Percentiles rank a stretch among this genome's conserved stretches.
These are phyloP conservation scores for Eupithecia tripunctaria DNA, from an alignment of 2,888 invertebrate species.

Conservation along the genomic window DNA sequence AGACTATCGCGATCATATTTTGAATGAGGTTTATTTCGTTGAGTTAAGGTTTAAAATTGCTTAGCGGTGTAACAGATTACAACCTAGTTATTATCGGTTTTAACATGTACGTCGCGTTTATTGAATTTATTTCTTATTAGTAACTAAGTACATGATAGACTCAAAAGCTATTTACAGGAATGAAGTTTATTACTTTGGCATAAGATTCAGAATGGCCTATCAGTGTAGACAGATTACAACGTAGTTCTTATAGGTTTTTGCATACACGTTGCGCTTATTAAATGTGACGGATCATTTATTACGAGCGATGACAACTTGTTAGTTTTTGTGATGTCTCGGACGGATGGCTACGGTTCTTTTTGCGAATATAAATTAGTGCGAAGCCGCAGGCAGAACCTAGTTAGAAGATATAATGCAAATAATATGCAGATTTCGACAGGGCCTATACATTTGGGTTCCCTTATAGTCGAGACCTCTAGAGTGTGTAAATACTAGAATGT, in stretches of 20 bases:
- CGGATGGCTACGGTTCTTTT: neutral
- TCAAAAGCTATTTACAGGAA: neutral
- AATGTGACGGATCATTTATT: slow-evolving; percentile 35
- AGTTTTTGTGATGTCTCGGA: slow-evolving; percentile 3
- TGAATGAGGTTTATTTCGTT: too few relatives aligned
- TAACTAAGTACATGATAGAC: neutral
- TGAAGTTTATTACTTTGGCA: neutral
- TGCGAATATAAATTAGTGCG: neutral
- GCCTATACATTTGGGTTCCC: too few relatives aligned
- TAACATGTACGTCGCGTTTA: neutral
- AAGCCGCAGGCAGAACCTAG: too few relatives aligned
- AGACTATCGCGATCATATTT: too few relatives aligned
- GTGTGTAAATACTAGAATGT: too few relatives aligned
- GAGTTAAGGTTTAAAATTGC: neutral
- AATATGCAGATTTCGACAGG: too few relatives aligned
- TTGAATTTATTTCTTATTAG: neutral
- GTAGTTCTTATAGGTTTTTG: slow-evolving; percentile 24
- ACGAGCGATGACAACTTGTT: slow-evolving; percentile 30
- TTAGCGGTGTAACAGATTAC: neutral
- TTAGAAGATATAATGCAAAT: too few relatives aligned
- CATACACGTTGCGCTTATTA: slow-evolving; percentile 22
- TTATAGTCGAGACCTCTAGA: too few relatives aligned
- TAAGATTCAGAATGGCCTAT: slow-evolving; percentile 8
- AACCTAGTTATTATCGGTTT: neutral
- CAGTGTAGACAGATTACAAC: neutral